These are phyloP conservation scores for Phrynosoma platyrhinos DNA, from an alignment of 2,113 vertebrate species.

Conservation along the genomic window DNA sequence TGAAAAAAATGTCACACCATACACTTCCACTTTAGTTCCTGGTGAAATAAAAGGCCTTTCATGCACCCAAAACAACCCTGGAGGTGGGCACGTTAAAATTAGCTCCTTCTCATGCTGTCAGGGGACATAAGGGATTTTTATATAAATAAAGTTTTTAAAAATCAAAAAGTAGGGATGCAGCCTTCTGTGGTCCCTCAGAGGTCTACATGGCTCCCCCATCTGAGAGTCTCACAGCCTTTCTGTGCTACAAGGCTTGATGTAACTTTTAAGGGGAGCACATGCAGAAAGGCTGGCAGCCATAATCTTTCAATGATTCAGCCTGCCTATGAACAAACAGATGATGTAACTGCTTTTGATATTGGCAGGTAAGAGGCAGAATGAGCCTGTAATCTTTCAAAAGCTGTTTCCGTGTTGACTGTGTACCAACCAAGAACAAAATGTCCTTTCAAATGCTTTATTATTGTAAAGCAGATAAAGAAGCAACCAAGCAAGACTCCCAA, in stretches of 20 bases:
- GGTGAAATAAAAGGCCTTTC: too few species aligned
- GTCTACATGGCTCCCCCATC: too few species aligned
- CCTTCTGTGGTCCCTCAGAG: too few species aligned
- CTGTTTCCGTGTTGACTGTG: background rate
- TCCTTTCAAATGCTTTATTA: background rate
- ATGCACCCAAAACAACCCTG: too few species aligned
- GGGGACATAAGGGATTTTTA: too few species aligned
- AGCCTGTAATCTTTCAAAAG: background rate
- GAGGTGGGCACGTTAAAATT: too few species aligned
- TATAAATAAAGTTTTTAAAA: background rate
- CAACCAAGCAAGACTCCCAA: background rate
- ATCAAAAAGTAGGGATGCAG: background rate
- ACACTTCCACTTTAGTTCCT: too few species aligned
- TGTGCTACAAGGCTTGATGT: background rate
- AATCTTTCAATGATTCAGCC: background rate
- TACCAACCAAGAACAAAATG: background rate
- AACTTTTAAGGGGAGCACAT: background rate
- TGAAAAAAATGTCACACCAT: too few species aligned
- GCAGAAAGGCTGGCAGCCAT: background rate
- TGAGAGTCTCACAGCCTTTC: too few species aligned
- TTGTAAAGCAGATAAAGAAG: background rate
- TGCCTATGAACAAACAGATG: background rate
- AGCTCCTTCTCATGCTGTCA: too few species aligned
- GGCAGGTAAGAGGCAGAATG: accelerated
- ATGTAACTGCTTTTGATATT: conserved; percentile 8